Evolutionary conservation across 2,888 invertebrate genomes (phyloP), one percentile per base, ranked within the genome.

Genomic region (Sceliomorpha sp.): DNA sequence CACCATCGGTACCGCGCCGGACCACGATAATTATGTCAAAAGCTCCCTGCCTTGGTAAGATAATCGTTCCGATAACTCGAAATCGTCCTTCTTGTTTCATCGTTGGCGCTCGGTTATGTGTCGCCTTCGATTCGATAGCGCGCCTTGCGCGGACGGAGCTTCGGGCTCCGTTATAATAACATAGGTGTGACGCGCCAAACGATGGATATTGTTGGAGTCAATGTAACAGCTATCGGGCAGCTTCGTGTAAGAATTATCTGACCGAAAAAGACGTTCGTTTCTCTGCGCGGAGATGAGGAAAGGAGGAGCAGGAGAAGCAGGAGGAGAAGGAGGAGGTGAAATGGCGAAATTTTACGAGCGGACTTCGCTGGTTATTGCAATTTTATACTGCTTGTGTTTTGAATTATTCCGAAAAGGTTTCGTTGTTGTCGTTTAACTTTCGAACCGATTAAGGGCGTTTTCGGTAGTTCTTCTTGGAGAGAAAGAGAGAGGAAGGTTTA

Each of bases 1-100:
- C 47, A 58, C 37, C 62, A 56, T 40, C 27, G 53, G 59, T 48
- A 58, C 27, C 40, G 26, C 51, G 2, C 45, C 26, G 32, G 48
- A 59, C 66, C 58, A 74, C 68, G 75, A 79, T 74, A 76, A 81
- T 81, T 74, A 78, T 74, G 72, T 74, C 70, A 73, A 74, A 77
- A 68, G 64, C 58, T n/a, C n/a, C 62, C 37, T 60, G 45, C 53
- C 63, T 59, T 5, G n/a, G 20, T 20, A 2, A 45, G 47, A 70
- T 70, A 63, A 69, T 64, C 64, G 36, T 48, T 17, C 60, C 37
- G 64, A 70, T 70, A 69, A 64, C 42, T 13, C 31, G 15, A 67
- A 51, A 67, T 59, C 29, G 59, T 53, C 31, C 47, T 53, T 67
- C 58, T 67, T 67, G 59, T 59, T 67, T 34, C 34, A 60, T 50